phyloP scores from a whole-genome alignment of 2,888 invertebrate species.

The Deilephila elpenor region DNA sequence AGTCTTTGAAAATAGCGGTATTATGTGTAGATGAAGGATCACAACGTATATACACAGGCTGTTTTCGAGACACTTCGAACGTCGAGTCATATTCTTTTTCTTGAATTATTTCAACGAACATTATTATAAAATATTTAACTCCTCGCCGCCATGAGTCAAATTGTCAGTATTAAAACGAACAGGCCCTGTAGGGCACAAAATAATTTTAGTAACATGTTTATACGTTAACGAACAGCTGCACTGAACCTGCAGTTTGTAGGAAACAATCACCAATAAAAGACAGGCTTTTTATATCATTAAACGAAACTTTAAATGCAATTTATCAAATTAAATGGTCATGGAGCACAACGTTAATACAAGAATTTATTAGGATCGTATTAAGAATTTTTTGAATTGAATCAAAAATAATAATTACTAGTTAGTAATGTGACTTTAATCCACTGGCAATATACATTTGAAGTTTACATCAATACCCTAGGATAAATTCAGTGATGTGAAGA shows the following conservation, averaged over 20 bases:
- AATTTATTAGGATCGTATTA: background rate
- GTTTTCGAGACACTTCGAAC: too few species aligned
- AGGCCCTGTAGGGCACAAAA: conserved; percentile 13
- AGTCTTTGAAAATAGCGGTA: too few species aligned
- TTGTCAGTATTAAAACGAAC: conserved; percentile 14
- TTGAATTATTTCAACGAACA: background rate
- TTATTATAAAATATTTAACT: conserved; percentile 13
- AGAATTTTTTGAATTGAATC: too few species aligned
- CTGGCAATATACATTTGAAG: too few species aligned
- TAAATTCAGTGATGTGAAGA: too few species aligned
- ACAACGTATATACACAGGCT: too few species aligned
- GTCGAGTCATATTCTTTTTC: too few species aligned
- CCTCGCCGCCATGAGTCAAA: background rate
- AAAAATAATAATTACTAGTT: background rate
- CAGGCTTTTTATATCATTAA: background rate
- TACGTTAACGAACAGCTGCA: conserved; percentile 26
- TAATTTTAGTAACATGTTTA: conserved; percentile 19
- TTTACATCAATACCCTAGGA: too few species aligned
- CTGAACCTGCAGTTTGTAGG: conserved; percentile 9
- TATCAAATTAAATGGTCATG: background rate
- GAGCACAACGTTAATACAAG: background rate
- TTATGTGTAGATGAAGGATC: too few species aligned
- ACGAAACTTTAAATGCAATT: background rate
- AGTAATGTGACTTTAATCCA: too few species aligned
- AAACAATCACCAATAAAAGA: conserved; percentile 1